phyloP scores from a whole-genome alignment of 2,888 invertebrate genomes.

The Aleiodes leptofemur region DNA sequence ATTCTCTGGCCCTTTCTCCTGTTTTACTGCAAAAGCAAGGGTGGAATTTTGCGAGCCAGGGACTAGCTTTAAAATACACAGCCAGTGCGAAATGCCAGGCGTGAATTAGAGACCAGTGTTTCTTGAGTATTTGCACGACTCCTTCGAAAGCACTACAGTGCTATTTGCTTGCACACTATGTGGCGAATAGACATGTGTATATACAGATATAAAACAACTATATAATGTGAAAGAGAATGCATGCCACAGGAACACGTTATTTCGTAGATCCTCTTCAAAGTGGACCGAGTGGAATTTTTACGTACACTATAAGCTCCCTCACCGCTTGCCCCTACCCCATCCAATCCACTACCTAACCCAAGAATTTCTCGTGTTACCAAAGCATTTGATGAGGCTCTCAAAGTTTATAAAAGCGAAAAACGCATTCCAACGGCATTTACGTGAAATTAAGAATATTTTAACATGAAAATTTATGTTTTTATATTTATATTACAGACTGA shows the following conservation, averaged over 20 bases:
- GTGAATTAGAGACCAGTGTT: conserved; percentile 68
- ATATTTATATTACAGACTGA: not conserved
- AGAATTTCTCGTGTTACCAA: conserved; percentile 50
- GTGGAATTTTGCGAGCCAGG: conserved; percentile 70
- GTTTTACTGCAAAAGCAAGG: conserved; percentile 55
- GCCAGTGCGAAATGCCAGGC: conserved; percentile 69
- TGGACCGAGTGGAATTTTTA: conserved; percentile 71
- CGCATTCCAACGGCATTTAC: conserved; percentile 7
- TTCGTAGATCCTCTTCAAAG: conserved; percentile 29
- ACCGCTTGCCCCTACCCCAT: conserved; percentile 35
- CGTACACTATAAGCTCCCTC: conserved; percentile 56
- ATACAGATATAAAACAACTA: conserved; percentile 19
- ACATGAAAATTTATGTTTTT: conserved; percentile 3
- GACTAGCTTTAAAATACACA: conserved; percentile 72
- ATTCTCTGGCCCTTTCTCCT: not conserved
- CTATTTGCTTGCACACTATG: conserved; percentile 17
- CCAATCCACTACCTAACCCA: conserved; percentile 5
- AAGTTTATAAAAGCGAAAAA: not conserved
- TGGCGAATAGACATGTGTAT: conserved; percentile 31
- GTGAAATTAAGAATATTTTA: not conserved
- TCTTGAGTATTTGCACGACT: conserved; percentile 40
- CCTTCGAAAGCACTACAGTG: conserved; percentile 9
- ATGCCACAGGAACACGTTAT: conserved; percentile 17
- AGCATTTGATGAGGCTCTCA: conserved; percentile 27
- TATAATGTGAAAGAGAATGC: conserved; percentile 27